These are phyloP conservation scores for Morpho helenor DNA, from an alignment of 2,888 invertebrate genomes.

Conservation along the genomic window DNA sequence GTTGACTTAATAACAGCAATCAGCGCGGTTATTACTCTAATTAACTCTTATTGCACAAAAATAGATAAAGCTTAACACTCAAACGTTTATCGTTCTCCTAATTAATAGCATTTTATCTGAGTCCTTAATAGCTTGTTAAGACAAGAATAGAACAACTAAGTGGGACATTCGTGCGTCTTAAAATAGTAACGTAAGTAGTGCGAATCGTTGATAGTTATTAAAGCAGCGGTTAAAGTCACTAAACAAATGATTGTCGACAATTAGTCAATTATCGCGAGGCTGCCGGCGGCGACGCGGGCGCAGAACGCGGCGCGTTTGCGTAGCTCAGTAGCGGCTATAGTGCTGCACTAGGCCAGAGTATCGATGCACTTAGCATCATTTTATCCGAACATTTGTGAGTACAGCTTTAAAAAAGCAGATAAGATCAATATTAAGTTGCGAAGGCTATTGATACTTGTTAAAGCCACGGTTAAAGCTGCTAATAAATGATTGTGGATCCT, in stretches of 20 bases:
- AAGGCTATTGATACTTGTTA: no score
- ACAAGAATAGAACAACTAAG: constrained; percentile 38
- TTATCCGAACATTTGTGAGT: no score
- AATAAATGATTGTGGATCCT: no score
- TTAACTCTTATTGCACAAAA: constrained; percentile 28
- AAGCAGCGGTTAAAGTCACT: constrained; percentile 48
- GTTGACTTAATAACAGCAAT: not conserved
- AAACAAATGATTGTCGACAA: constrained; percentile 60
- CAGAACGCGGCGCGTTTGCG: constrained; percentile 25
- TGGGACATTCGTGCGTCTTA: constrained; percentile 53
- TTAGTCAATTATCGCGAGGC: constrained; percentile 40
- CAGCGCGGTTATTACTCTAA: constrained; percentile 27
- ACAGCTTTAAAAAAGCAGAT: no score
- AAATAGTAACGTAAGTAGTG: constrained; percentile 56
- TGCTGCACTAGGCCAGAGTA: constrained; percentile 13
- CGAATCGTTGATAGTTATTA: constrained; percentile 53
- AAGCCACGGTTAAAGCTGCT: no score
- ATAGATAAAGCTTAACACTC: constrained; percentile 28
- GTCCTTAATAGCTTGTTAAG: constrained; percentile 29
- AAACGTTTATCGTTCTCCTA: constrained; percentile 30
- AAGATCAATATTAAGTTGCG: no score
- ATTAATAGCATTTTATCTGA: constrained; percentile 28
- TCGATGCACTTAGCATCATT: not conserved
- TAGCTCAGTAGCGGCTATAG: constrained; percentile 37
- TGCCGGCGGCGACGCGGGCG: constrained; percentile 29